A percentile compares a stretch with the other conserved stretches of the same genome.
These are phyloP conservation scores for Apeira syringaria DNA, from an alignment of 2,888 invertebrate species.

Conservation along the genomic window DNA sequence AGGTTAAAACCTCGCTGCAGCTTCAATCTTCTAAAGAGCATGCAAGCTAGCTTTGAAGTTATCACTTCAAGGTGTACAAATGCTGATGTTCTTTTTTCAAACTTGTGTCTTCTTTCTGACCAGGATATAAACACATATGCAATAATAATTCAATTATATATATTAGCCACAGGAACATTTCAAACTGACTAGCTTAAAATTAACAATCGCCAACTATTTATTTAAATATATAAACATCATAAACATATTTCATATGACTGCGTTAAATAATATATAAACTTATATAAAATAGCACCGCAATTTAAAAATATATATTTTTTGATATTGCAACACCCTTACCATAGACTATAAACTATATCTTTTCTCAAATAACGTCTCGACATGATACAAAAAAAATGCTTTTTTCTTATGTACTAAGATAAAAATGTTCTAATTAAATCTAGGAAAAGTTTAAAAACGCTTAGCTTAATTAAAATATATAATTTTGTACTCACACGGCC, in stretches of 20 bases:
- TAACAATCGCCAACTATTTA: constrained; percentile 26
- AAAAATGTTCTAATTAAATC: constrained; percentile 38
- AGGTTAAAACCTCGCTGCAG: no score
- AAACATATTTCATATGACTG: constrained; percentile 25
- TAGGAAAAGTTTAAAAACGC: constrained; percentile 37
- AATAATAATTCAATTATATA: constrained; percentile 13
- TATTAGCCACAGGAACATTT: constrained; percentile 30
- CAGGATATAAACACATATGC: constrained; percentile 4
- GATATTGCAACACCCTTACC: constrained; percentile 51
- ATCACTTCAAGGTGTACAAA: no score
- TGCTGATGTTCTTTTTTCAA: no score
- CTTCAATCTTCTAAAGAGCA: no score
- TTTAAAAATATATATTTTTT: constrained; percentile 35
- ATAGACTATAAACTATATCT: constrained; percentile 18
- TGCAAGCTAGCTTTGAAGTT: no score
- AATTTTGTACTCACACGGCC: constrained; percentile 79
- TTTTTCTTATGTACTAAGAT: constrained; percentile 28
- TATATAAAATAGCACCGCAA: constrained; percentile 38
- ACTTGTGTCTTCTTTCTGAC: no score
- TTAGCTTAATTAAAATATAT: constrained; percentile 43
- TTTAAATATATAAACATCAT: constrained; percentile 21
- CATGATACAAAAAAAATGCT: constrained; percentile 33
- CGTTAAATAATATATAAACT: constrained; percentile 23
- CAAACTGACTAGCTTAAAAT: constrained; percentile 31
- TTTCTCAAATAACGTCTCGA: constrained; percentile 13